A percentile compares a stretch with the other conserved stretches of the same genome.
Evolutionary conservation across 2,113 vertebrate species (phyloP).

Genomic region (Cyprinodon brontotheroides): DNA sequence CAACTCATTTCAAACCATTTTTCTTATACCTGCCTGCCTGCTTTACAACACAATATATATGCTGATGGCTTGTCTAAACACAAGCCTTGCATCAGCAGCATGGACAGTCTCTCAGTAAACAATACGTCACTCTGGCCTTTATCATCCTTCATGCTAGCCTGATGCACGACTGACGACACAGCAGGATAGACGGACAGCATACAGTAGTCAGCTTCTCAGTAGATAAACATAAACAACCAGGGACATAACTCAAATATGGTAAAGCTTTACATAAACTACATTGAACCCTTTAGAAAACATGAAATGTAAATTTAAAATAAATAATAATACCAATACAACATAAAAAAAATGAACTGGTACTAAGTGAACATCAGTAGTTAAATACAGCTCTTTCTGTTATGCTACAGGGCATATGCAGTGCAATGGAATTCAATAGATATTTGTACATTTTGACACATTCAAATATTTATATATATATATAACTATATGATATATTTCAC

Average conservation of each 20-base stretch:
- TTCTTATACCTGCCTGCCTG: not conserved
- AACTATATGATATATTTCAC: constrained; percentile 64
- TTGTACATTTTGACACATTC: constrained; percentile 69
- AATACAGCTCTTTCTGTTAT: constrained; percentile 68
- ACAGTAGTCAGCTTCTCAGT: constrained; percentile 23
- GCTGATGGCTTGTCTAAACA: constrained; percentile 4
- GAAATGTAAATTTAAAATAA: constrained; percentile 21
- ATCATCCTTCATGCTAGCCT: constrained; percentile 45
- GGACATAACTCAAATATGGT: constrained; percentile 27
- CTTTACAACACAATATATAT: not conserved
- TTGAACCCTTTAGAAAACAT: constrained; percentile 17
- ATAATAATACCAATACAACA: constrained; percentile 13
- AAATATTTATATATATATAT: constrained; percentile 65
- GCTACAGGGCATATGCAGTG: constrained; percentile 75
- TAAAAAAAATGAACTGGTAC: constrained; percentile 42
- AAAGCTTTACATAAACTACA: constrained; percentile 37
- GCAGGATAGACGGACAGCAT: constrained; percentile 34
- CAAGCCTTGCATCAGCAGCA: constrained; percentile 32
- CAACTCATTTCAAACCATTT: not conserved
- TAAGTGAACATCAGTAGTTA: constrained; percentile 60
- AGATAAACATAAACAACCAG: constrained; percentile 28
- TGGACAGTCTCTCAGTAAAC: constrained; percentile 8
- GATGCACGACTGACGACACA: constrained; percentile 33
- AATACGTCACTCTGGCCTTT: constrained; percentile 22
- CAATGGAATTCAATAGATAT: constrained; percentile 68